Base-by-base conservation (phyloP, 2,888 invertebrate genomes). In the Steinernema carpocapsae region DNA sequence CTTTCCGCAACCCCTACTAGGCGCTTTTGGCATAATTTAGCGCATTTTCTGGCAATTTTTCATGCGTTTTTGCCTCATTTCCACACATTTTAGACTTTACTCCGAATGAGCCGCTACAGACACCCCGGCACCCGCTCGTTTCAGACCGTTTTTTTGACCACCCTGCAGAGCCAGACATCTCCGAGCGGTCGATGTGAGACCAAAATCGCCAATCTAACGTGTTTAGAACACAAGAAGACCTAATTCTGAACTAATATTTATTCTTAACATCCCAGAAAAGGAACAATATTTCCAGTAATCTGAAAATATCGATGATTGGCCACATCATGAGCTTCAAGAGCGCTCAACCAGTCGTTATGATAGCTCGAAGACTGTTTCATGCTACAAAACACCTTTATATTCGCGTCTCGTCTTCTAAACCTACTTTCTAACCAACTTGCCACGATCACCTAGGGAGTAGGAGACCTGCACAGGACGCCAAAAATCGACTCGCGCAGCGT, bases 361-460 rank as follows among this genome's bases (percentile, higher is more conserved):
- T 64, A 64, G 32, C 6, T 26, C 17, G 64, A 64, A 32, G 64
- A 64, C 32, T 64, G 64, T 32, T 12, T 32, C 64, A 29, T 26
- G 32, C 29, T 74, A 19, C 37, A 37, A 37, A 37, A 10, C 3
- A 37, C 37, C 37, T 37, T 37, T 10, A 37, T 37, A 37, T 10
- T 37, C 37, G 37, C 37, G 10, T 37, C 37, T 37, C 37, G 10
- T 6, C 37, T 10, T 37, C 10, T 10, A 10, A 37, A 37, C 37
- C 37, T 37, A 37, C 37, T 37, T 37, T 37, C 74, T 74, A 1
- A 75, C 64, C 1, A 75, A 42, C 26, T 74, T 74, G 12, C 73
- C 76, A 14, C 17, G 10, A 12, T 52, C 26, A 24, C 46, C 46
- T 22, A 75, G 74, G 2, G 76, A 52, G 46, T 77, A 76, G n/a